A percentile compares a stretch with the other conserved stretches of the same genome.
Conservation (phyloP, 2,113 vertebrate species). For the mouse (Mus musculus) region GRCm39 chr4:141895501-141896000, state of each 20-base stretch:
- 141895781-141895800: background rate
- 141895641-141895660: background rate
- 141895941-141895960: background rate
- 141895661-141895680: background rate
- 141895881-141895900: background rate
- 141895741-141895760: background rate
- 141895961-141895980: background rate
- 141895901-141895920: background rate
- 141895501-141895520: slow-evolving; percentile 70
- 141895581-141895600: slow-evolving; percentile 24
- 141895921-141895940: background rate
- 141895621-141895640: background rate
- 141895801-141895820: background rate
- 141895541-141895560: slow-evolving; percentile 67
- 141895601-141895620: background rate
- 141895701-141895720: background rate
- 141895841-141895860: background rate
- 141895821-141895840: background rate
- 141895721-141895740: background rate
- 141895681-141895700: background rate
- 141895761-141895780: background rate
- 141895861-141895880: background rate
- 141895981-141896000: background rate
- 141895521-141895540: slow-evolving; percentile 74
- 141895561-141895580: slow-evolving; percentile 58